Percentiles rank a stretch among this genome's conserved stretches.
Evolutionary conservation across 1,140 invertebrate species (phyloP).

Genomic region (Apis florea): DNA sequence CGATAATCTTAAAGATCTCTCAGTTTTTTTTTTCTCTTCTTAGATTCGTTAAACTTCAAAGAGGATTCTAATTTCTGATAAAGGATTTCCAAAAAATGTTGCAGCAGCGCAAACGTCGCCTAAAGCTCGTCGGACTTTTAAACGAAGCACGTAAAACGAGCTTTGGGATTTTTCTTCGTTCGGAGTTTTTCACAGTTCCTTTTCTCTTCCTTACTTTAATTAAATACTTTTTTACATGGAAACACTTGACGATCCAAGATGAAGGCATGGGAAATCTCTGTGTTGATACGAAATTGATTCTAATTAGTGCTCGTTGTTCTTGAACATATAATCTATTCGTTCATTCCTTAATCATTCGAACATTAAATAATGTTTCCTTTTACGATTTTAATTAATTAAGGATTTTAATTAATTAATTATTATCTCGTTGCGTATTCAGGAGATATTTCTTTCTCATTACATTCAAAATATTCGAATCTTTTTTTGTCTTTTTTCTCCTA

Average conservation of each 20-base stretch:
- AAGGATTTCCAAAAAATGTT: conserved; percentile 1
- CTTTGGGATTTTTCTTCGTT: conserved; percentile 28
- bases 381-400: too few species aligned
- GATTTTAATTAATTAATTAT: neutral
- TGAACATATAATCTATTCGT: neutral
- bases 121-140: conserved; percentile 23
- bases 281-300: conserved; percentile 25
- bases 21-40: too few species aligned
- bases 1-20: neutral
- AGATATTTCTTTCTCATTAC: neutral
- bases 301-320: conserved; percentile 4
- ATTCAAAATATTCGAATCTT: conserved; percentile 17
- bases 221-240: conserved; percentile 24
- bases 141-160: conserved; percentile 23
- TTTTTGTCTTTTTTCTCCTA: neutral
- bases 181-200: neutral
- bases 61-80: neutral
- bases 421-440: neutral
- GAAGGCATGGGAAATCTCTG: neutral
- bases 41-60: neutral
- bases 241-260: conserved; percentile 1
- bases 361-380: neutral
- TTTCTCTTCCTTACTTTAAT: conserved; percentile 11
- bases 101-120: neutral
- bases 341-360: neutral